Base-by-base conservation (phyloP, 1,140 invertebrate genomes). In the Thrips palmi region DNA sequence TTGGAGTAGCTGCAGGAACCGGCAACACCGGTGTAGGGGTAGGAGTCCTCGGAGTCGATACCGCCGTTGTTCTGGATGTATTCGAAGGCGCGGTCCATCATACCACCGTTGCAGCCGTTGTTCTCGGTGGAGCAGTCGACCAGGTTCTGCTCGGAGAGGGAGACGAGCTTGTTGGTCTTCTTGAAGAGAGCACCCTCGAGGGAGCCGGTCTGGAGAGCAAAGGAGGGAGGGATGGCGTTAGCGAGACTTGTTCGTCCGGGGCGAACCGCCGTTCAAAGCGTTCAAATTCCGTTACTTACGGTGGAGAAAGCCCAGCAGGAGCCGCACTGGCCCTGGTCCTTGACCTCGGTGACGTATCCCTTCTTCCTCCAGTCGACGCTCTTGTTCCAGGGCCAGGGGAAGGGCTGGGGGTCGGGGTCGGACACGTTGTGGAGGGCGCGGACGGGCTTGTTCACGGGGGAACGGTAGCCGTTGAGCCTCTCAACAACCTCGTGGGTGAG, bases 71-170 rank as follows among this genome's bases (percentile, higher is more conserved):
- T 50, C 38, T 62, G 65, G 34, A 79, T 61, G 55, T 78, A 78
- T 34, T 64, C 44, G 53, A 71, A 66, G 15, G 59, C 62, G 24
- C 59, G 44, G 45, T 70, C 67, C 67, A 71, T 71, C 0, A 72
- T 51, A 28, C 74, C 74, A 40, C 73, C 74, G 42, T 66, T 59
- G 50, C 74, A 77, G 1, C 75, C 75, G 37, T 66, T 43, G 53
- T 78, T 77, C 11, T 48, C 52, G 3, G 17, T 45, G 1, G 87
- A 91, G 54, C 93, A 97, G 63, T 97, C 93, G 14, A 97, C 67
- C 27, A 97, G 62, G 57, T 97, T 94, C 63, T 97, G 92, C 62
- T 97, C 93, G 44, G 85, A 91, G 0, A 97, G 68, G 2, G 85
- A 88, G 4, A 89, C 68, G 8, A 97, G 64, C 43, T 71, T 67